A percentile compares a stretch with the other conserved stretches of the same genome.
Evolutionary conservation across 2,113 vertebrate species (phyloP).

Genomic region (Lepus timidus): DNA sequence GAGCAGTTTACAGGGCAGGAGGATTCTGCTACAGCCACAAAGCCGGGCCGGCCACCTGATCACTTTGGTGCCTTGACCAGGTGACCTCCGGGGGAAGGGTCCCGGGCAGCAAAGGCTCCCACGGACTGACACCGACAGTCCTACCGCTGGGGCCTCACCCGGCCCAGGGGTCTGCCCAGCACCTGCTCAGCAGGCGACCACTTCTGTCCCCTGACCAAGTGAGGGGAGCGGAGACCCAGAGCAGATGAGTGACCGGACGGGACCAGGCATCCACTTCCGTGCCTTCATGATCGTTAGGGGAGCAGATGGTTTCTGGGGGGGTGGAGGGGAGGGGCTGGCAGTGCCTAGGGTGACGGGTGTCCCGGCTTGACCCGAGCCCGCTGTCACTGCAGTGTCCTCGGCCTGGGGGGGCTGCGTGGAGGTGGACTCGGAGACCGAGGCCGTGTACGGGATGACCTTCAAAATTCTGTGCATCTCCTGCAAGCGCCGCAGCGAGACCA

Average conservation of each 20-base stretch:
- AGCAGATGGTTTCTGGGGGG: constrained; percentile 49
- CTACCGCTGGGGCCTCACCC: neutral
- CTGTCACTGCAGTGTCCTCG: constrained; percentile 81
- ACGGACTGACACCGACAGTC: neutral
- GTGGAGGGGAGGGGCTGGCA: neutral
- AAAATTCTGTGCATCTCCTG: constrained; percentile 95
- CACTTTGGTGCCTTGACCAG: neutral
- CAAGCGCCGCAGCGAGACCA: constrained; percentile 92
- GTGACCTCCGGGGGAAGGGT: neutral
- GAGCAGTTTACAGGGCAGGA: neutral
- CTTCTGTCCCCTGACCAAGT: neutral
- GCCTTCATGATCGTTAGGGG: neutral
- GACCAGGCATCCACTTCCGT: neutral
- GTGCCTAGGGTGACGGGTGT: neutral
- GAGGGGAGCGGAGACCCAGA: constrained; percentile 45
- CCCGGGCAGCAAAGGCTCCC: neutral
- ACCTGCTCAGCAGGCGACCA: neutral
- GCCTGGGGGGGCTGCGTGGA: constrained; percentile 92
- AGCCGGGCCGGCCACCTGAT: neutral
- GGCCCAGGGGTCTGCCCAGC: neutral
- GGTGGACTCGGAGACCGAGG: constrained; percentile 93
- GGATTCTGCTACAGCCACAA: neutral
- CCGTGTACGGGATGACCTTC: constrained; percentile 88
- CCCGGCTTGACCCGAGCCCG: neutral
- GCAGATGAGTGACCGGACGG: neutral